A percentile compares a stretch with the other conserved stretches of the same genome.
phyloP scores from a whole-genome alignment of 2,888 invertebrate genomes.

The Scaeva pyrastri region DNA sequence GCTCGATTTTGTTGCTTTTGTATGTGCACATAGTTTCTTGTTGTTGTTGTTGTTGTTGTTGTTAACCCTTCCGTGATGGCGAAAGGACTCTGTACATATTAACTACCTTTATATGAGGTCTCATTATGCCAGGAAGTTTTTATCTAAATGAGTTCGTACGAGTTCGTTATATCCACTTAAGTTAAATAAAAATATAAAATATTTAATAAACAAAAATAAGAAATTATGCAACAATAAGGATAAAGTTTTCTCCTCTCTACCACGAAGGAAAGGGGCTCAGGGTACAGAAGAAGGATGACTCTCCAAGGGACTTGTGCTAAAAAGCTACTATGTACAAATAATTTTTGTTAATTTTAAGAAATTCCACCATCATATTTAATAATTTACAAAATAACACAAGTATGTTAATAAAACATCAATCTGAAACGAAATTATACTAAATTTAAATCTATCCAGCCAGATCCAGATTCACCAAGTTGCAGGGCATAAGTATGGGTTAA shows the following conservation, averaged over 20 bases:
- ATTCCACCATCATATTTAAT: too few relatives aligned
- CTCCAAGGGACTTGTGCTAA: too few relatives aligned
- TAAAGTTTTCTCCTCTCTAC: conserved; percentile 25
- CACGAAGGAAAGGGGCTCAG: neutral
- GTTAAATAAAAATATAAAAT: conserved; percentile 70
- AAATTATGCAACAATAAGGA: conserved; percentile 54
- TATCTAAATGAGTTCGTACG: conserved; percentile 70
- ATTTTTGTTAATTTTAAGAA: too few relatives aligned
- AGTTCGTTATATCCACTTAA: conserved; percentile 70
- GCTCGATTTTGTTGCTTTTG: conserved; percentile 31
- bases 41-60: neutral
- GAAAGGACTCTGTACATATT: conserved; percentile 59
- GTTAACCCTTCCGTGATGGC: conserved; percentile 8
- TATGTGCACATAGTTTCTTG: neutral
- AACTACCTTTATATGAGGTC: conserved; percentile 72
- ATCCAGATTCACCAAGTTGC: too few relatives aligned
- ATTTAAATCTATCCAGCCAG: too few relatives aligned
- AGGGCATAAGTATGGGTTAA: neutral
- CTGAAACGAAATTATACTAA: too few relatives aligned
- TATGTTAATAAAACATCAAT: too few relatives aligned
- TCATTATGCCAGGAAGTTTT: conserved; percentile 66
- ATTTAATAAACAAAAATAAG: conserved; percentile 46
- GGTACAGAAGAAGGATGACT: too few relatives aligned
- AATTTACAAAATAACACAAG: too few relatives aligned
- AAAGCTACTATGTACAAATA: too few relatives aligned